phyloP scores from a whole-genome alignment of 2,797 vertebrate species.

The Pangasius sanitwongsei region DNA sequence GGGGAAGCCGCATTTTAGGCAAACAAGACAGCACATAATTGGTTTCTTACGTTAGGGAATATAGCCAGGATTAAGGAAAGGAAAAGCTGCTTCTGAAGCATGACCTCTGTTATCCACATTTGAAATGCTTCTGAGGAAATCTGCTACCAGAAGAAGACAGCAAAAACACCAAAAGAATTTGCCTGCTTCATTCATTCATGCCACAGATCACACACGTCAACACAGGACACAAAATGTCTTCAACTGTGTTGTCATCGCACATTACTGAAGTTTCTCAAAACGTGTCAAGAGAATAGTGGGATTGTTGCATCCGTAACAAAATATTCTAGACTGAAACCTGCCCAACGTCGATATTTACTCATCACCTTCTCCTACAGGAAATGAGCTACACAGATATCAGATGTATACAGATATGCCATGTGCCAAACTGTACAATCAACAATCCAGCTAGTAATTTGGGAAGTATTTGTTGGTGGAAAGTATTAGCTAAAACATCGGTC shows the following conservation, averaged over 20 bases:
- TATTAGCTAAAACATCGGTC: background rate
- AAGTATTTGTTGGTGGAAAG: background rate
- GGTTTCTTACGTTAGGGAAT: conserved; percentile 52
- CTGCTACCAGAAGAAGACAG: background rate
- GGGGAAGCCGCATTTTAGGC: background rate
- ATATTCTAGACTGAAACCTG: background rate
- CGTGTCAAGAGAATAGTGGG: no score
- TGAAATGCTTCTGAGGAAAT: background rate
- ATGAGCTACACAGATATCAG: background rate
- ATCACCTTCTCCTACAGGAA: background rate
- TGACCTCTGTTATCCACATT: conserved; percentile 1
- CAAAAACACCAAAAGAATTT: background rate
- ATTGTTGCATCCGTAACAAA: background rate
- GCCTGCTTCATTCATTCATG: background rate
- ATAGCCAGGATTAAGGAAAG: conserved; percentile 7
- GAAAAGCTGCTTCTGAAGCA: conserved; percentile 11
- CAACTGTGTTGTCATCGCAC: background rate
- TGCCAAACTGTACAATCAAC: background rate
- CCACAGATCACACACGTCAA: background rate
- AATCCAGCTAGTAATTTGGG: background rate
- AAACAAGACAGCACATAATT: conserved; percentile 25
- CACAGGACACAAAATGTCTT: background rate
- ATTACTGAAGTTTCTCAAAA: background rate
- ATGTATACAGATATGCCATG: background rate
- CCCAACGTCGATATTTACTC: background rate